These are phyloP conservation scores for Vicugna pacos DNA, from an alignment of 2,113 vertebrate genomes.

Conservation along the genomic window DNA sequence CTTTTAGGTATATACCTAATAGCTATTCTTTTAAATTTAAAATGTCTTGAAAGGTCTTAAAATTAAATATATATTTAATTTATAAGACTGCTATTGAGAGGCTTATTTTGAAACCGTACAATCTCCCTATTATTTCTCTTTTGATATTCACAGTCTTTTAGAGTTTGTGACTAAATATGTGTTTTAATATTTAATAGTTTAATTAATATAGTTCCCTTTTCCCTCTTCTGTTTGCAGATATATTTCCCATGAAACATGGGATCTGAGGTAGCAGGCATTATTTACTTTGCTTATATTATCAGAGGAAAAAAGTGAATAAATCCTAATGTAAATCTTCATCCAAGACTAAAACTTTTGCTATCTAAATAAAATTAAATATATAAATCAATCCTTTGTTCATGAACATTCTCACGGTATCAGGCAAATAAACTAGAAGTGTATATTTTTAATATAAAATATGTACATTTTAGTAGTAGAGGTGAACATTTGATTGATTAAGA, in stretches of 20 bases:
- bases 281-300: slow-evolving; percentile 17
- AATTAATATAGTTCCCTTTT: not conserved
- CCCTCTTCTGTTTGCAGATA: not conserved
- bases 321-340: not conserved
- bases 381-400: slow-evolving; percentile 9
- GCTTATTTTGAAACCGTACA: slow-evolving; percentile 19
- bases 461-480: slow-evolving; percentile 4
- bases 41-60: not conserved
- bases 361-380: slow-evolving; percentile 48
- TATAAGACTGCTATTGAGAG: not conserved
- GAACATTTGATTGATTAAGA: not conserved
- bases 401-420: not conserved
- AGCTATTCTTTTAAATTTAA: slow-evolving; percentile 42
- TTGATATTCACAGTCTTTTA: not conserved
- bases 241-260: not conserved
- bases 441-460: not conserved
- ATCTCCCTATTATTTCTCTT: not conserved
- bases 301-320: slow-evolving; percentile 5
- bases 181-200: slow-evolving; percentile 18
- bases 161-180: slow-evolving; percentile 17
- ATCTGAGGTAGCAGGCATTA: not conserved
- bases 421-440: not conserved
- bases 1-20: not conserved
- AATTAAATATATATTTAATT: not conserved
- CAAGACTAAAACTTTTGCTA: not conserved